Conservation (phyloP, 2,113 vertebrate species). For the Cebus imitator region DNA sequence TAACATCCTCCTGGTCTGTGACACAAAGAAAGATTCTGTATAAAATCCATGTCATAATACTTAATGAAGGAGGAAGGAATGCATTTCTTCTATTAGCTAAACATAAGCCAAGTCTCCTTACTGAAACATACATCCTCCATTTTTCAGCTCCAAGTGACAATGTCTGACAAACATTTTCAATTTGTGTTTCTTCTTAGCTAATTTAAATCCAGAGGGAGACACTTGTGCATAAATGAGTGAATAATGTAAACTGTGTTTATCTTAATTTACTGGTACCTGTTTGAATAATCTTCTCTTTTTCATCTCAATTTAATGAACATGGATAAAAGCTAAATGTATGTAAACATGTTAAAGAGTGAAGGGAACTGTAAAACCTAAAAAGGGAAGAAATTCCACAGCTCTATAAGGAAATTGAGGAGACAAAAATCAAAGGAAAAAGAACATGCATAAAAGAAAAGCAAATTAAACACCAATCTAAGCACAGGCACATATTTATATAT, state of each 20-base stretch:
- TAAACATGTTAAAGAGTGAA: neutral
- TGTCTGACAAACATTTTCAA: neutral
- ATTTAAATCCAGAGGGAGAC: constrained; percentile 29
- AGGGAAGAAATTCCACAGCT: neutral
- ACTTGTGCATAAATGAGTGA: neutral
- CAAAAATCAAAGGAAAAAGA: neutral
- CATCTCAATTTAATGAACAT: neutral
- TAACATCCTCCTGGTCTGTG: neutral
- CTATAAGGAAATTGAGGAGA: neutral
- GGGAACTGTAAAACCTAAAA: neutral
- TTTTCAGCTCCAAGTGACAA: neutral
- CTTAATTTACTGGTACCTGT: constrained; percentile 23
- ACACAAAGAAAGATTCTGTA: neutral
- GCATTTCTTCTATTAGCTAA: neutral
- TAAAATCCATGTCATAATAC: neutral
- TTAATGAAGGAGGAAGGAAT: neutral
- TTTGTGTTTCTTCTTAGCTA: neutral
- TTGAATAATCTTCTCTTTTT: neutral
- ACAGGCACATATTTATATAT: neutral
- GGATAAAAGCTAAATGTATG: neutral
- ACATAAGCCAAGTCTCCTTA: neutral
- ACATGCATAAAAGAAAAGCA: neutral
- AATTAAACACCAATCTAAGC: neutral
- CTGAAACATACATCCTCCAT: neutral
- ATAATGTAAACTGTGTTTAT: neutral